phyloP scores from a whole-genome alignment of 1,140 invertebrate genomes.

The Nasonia vitripennis region DNA sequence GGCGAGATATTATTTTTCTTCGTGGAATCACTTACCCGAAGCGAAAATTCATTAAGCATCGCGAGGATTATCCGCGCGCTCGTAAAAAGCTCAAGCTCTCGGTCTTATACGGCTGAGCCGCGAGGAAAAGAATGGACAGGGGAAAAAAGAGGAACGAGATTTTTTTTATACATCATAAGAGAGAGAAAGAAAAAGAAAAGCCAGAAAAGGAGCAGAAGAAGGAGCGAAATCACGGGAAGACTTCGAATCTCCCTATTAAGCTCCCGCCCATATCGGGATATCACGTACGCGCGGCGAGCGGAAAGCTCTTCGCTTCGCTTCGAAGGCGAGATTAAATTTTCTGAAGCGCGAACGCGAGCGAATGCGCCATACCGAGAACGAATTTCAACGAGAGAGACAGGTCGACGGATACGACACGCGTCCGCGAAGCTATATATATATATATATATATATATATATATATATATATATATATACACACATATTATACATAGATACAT shows the following conservation, averaged over 20 bases:
- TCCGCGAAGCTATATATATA: neutral
- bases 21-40: constrained; percentile 14
- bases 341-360: constrained; percentile 35
- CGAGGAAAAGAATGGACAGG: neutral
- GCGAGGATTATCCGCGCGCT: constrained; percentile 27
- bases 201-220: neutral
- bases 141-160: neutral
- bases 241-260: constrained; percentile 45
- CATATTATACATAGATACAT: neutral
- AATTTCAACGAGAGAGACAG: constrained; percentile 33
- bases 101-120: neutral
- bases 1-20: neutral
- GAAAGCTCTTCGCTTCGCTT: neutral
- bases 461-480: neutral
- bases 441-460: neutral
- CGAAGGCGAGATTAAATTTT: constrained; percentile 46
- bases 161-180: neutral
- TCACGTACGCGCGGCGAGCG: constrained; percentile 31
- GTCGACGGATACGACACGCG: neutral
- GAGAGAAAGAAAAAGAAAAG: constrained; percentile 9
- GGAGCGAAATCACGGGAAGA: constrained; percentile 23
- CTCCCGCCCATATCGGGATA: constrained; percentile 42
- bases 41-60: constrained; percentile 12
- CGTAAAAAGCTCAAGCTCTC: constrained; percentile 21
- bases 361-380: constrained; percentile 16